These are phyloP conservation scores for Panurus biarmicus DNA, from an alignment of 2,113 vertebrate species.

Conservation along the genomic window DNA sequence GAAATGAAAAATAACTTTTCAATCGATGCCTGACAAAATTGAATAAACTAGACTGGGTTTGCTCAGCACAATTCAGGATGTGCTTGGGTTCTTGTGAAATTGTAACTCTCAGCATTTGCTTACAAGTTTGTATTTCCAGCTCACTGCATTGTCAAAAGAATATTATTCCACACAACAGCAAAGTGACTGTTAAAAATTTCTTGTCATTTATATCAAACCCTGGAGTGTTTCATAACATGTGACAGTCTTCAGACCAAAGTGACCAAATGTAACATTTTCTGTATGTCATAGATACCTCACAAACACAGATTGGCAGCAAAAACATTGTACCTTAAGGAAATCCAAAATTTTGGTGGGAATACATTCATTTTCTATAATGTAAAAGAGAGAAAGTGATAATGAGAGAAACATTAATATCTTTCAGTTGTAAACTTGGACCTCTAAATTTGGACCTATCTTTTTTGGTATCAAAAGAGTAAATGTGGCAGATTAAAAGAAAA, in stretches of 20 bases:
- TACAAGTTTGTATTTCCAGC: neutral
- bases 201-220: slow-evolving; percentile 47
- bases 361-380: neutral
- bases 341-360: neutral
- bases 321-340: neutral
- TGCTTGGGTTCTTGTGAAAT: neutral
- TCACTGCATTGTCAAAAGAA: slow-evolving; percentile 43
- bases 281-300: neutral
- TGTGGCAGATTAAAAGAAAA: neutral
- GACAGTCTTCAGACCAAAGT: neutral
- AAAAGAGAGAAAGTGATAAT: neutral
- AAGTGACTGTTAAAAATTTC: slow-evolving; percentile 9
- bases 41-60: neutral
- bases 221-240: slow-evolving; percentile 12
- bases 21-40: neutral
- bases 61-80: neutral
- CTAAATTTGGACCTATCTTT: neutral
- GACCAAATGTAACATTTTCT: neutral
- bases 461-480: neutral
- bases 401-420: neutral
- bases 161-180: slow-evolving; percentile 22
- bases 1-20: neutral
- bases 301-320: neutral
- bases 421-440: neutral
- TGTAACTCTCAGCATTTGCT: neutral